Base-by-base conservation (phyloP, 2,888 invertebrate species). In the Choristoneura rosaceana region DNA sequence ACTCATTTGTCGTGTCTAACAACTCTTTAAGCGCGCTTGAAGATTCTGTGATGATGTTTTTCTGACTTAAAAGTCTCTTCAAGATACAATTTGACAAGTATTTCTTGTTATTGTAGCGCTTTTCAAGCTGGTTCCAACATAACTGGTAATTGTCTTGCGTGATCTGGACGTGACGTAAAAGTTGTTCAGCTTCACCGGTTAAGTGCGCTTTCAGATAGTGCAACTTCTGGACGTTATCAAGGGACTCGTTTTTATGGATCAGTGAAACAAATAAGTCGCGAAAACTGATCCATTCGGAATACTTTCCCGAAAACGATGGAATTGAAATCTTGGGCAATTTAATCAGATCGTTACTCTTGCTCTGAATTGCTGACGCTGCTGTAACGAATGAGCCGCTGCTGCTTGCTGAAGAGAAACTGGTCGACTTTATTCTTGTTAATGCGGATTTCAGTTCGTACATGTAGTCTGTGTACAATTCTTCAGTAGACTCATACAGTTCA, bases 201-300 rank as follows among this genome's bases (percentile, higher is more conserved):
- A 65, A 38, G 7, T 65, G 52, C 12, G 52, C n/a, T 41, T 65
- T 65, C 0, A 65, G 17, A 17, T 65, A 65, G 9, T 65, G 65
- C 9, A 52, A 41, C 0, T 7, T 15, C 7, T 65, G 65, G 5
- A 65, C 65, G n/a, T 58, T 14, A 7, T 58, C 58, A 1, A 58
- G 34, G 1, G 58, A 58, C 34, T 33, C 5, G 14, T 58, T 58
- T 3, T 58, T 58, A 12, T 58, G 34, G 4, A 33, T 7, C 3
- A 58, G 4, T 0, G 58, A 3, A 14, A 14, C 14, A 34, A 58
- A 58, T 4, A 58, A 14, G 34, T 58, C 58, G 15, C 58, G 58
- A 33, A 58, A 58, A 3, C 4, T n/a, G 3, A 4, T 58, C 58
- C 58, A 58, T 14, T 58, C 58, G 0, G 58, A 25, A 2, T 58